phyloP scores from a whole-genome alignment of 2,888 invertebrate genomes.

The Argyra leucocephala region DNA sequence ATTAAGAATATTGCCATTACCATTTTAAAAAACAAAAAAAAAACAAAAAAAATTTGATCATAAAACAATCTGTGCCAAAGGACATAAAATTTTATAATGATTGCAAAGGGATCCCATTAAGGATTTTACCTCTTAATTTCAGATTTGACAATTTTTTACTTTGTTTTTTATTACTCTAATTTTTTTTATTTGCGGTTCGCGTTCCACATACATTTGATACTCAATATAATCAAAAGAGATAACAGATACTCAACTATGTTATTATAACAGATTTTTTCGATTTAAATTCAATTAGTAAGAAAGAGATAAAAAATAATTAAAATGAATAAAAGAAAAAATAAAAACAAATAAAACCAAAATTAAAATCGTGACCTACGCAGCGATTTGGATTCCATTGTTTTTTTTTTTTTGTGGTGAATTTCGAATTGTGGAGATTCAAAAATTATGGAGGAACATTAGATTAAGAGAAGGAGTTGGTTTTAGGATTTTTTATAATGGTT shows the following conservation, averaged over 20 bases:
- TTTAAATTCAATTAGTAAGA: too few relatives aligned
- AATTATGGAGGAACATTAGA: background rate
- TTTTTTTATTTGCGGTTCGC: too few relatives aligned
- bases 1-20: background rate
- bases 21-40: too few relatives aligned
- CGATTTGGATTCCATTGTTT: background rate
- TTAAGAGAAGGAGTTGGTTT: too few relatives aligned
- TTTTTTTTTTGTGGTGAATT: too few relatives aligned
- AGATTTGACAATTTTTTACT: too few relatives aligned
- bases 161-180: too few relatives aligned
- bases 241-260: too few relatives aligned
- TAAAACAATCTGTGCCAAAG: slow-evolving; percentile 6
- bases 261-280: too few relatives aligned
- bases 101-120: background rate
- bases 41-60: background rate
- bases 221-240: too few relatives aligned
- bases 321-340: background rate
- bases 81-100: slow-evolving; percentile 6
- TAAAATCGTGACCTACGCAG: slow-evolving; percentile 1
- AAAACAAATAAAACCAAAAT: background rate
- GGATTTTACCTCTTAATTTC: background rate
- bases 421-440: background rate
- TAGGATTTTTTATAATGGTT: background rate
- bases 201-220: too few relatives aligned
- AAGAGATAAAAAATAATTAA: too few relatives aligned